Evolutionary conservation across 30 jellyfish, hydroid and myxozoan genomes (phyloP).

Genomic region (Turritopsis dohrnii): DNA sequence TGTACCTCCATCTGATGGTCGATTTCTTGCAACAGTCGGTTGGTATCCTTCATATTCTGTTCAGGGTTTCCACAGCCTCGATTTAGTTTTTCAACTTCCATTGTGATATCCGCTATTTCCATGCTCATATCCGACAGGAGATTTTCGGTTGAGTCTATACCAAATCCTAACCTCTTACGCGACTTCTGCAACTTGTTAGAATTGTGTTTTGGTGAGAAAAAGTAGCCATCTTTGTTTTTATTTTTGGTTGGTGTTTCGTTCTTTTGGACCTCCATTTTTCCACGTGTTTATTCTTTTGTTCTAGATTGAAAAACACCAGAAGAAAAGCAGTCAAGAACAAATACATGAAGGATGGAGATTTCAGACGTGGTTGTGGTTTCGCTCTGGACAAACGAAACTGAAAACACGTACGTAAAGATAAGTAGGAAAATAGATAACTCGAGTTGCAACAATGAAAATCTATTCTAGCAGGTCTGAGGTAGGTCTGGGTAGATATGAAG

Average conservation of each 20-base stretch:
- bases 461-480: too few relatives aligned
- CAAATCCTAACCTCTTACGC: not conserved
- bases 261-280: too few relatives aligned
- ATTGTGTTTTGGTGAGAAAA: not conserved
- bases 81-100: slow-evolving; percentile 27
- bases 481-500: too few relatives aligned
- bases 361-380: too few relatives aligned
- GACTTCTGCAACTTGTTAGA: not conserved
- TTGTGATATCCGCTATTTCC: slow-evolving; percentile 32
- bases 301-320: too few relatives aligned
- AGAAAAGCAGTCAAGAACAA: too few relatives aligned
- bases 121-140: not conserved
- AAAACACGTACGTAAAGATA: too few relatives aligned
- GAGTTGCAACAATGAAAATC: too few relatives aligned
- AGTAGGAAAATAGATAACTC: too few relatives aligned
- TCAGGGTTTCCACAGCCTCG: slow-evolving; percentile 23
- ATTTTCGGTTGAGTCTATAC: not conserved
- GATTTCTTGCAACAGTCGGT: slow-evolving; percentile 35
- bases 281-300: too few relatives aligned
- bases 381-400: too few relatives aligned
- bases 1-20: slow-evolving; percentile 46
- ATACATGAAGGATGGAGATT: too few relatives aligned
- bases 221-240: not conserved
- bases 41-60: slow-evolving; percentile 30
- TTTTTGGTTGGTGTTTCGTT: not conserved